These are phyloP conservation scores for Cossypha niveicapilla DNA, from an alignment of 2,797 vertebrate species.

Conservation along the genomic window DNA sequence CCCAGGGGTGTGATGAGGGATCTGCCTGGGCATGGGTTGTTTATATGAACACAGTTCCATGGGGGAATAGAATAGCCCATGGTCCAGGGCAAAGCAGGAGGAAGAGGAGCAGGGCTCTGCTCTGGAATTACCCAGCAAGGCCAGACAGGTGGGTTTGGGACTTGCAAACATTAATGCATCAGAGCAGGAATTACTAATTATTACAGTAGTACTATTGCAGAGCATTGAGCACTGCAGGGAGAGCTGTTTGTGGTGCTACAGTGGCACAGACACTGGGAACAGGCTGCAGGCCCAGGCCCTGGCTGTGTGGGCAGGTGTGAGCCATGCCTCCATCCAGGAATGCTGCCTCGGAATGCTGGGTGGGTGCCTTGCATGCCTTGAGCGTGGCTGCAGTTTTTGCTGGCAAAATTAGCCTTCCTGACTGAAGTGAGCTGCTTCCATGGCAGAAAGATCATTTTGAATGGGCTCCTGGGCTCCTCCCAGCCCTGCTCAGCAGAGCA, in stretches of 20 bases:
- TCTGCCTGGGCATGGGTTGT: accelerated
- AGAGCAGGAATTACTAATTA: not conserved
- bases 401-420: not conserved
- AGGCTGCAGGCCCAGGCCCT: not conserved
- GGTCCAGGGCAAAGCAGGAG: no score
- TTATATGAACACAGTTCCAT: accelerated
- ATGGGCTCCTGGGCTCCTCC: not conserved
- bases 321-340: not conserved
- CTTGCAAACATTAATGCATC: not conserved
- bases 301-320: not conserved
- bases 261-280: not conserved
- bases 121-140: accelerated
- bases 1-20: not conserved
- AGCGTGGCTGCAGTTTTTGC: not conserved
- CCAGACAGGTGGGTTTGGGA: not conserved
- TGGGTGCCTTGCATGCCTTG: not conserved
- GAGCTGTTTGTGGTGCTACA: not conserved
- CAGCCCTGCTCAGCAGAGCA: not conserved
- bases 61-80: not conserved
- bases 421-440: not conserved
- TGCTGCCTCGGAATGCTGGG: not conserved
- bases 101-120: not conserved
- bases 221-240: not conserved
- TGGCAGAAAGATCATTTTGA: not conserved
- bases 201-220: accelerated